Percentiles rank a stretch among this genome's conserved stretches.
phyloP scores from a whole-genome alignment of 2,888 invertebrate genomes.

The Osedax frankpressi region DNA sequence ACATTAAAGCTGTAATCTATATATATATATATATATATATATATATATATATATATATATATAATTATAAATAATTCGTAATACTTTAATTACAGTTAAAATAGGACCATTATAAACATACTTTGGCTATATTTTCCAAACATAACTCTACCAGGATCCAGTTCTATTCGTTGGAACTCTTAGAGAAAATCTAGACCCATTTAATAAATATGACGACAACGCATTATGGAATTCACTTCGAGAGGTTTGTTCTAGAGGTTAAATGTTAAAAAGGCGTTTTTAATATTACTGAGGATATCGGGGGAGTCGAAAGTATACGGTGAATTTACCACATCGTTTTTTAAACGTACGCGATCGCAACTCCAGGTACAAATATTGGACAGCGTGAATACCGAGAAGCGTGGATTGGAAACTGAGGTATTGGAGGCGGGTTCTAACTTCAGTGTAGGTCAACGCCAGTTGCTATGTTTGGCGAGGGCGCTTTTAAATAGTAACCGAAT shows the following conservation, averaged over 20 bases:
- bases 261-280: too few relatives aligned
- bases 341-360: too few relatives aligned
- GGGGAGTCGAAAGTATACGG: too few relatives aligned
- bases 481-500: neutral
- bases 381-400: neutral
- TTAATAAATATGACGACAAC: slow-evolving; percentile 10
- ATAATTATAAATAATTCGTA: slow-evolving; percentile 57
- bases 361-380: neutral
- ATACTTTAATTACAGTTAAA: too few relatives aligned
- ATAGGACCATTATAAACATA: too few relatives aligned
- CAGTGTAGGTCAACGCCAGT: neutral
- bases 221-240: neutral
- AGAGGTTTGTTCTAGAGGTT: too few relatives aligned
- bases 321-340: too few relatives aligned
- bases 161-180: slow-evolving; percentile 17
- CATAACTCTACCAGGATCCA: slow-evolving; percentile 12
- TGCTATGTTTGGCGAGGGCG: neutral
- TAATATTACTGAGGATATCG: too few relatives aligned
- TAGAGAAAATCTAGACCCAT: slow-evolving; percentile 15
- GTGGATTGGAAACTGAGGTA: neutral
- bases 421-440: neutral
- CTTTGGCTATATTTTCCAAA: neutral
- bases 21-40: neutral
- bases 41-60: neutral
- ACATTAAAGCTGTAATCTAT: neutral